phyloP scores from a whole-genome alignment of 2,113 vertebrate species.

The Aptenodytes patagonicus region DNA sequence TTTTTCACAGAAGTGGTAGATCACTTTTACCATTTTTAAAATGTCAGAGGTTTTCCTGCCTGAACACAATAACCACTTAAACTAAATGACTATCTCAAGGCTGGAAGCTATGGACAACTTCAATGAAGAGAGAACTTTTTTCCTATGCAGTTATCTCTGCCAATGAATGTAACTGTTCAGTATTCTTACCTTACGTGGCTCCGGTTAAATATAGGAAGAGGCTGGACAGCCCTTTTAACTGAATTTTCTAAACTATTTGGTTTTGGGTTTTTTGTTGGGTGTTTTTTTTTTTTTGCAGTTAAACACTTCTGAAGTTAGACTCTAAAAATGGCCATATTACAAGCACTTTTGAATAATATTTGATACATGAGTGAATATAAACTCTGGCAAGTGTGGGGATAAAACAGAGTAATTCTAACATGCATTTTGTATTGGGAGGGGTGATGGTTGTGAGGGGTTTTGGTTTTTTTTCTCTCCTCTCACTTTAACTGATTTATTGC shows the following conservation, averaged over 20 bases:
- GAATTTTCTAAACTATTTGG: neutral
- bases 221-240: neutral
- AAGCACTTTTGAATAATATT: neutral
- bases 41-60: neutral
- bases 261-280: neutral
- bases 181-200: neutral
- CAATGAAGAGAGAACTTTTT: neutral
- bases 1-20: neutral
- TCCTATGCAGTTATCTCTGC: neutral
- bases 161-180: neutral
- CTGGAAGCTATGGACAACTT: neutral
- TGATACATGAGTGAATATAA: neutral
- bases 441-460: neutral
- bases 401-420: neutral
- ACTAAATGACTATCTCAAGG: neutral
- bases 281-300: neutral
- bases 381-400: neutral
- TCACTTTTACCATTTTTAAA: neutral
- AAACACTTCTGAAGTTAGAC: neutral
- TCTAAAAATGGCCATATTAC: accelerated
- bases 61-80: neutral
- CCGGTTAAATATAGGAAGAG: neutral
- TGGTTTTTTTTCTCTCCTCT: neutral
- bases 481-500: neutral
- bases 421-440: neutral